Evolutionary conservation across 2,797 vertebrate genomes (phyloP).

Genomic region (Bovichtus variegatus): DNA sequence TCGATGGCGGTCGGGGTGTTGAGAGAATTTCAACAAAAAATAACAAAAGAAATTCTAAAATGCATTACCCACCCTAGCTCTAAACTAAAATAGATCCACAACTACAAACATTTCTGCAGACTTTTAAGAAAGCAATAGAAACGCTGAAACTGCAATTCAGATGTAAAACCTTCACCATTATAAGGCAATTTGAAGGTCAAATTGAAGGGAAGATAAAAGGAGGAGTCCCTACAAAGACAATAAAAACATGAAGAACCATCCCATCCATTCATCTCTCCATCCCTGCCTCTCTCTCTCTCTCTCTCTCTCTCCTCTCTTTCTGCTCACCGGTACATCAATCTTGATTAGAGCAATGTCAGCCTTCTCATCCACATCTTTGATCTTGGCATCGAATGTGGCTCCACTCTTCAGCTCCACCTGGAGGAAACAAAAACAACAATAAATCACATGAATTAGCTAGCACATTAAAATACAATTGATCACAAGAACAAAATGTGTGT

Average conservation of each 20-base stretch:
- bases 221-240: not conserved
- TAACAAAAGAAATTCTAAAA: too few relatives aligned
- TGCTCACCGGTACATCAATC: slow-evolving; percentile 92
- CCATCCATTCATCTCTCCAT: not conserved
- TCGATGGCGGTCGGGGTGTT: too few relatives aligned
- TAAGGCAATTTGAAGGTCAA: not conserved
- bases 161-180: not conserved
- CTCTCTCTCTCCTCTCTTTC: too few relatives aligned
- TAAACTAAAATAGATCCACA: too few relatives aligned
- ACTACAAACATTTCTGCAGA: too few relatives aligned
- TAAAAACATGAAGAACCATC: too few relatives aligned
- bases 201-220: not conserved
- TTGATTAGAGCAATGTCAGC: slow-evolving; percentile 97
- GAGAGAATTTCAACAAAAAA: too few relatives aligned
- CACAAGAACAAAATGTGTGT: not conserved
- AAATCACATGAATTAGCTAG: not conserved
- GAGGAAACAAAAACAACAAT: slow-evolving; percentile 1
- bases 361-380: slow-evolving; percentile 97
- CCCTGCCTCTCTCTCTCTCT: too few relatives aligned
- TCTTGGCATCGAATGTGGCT: slow-evolving; percentile 92
- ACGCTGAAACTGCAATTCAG: too few relatives aligned
- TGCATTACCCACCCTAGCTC: too few relatives aligned
- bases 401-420: slow-evolving; percentile 95
- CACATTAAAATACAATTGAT: not conserved
- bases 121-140: too few relatives aligned